Evolutionary conservation across 2,113 vertebrate species (phyloP).

Genomic region (Ctenomys sociabilis): DNA sequence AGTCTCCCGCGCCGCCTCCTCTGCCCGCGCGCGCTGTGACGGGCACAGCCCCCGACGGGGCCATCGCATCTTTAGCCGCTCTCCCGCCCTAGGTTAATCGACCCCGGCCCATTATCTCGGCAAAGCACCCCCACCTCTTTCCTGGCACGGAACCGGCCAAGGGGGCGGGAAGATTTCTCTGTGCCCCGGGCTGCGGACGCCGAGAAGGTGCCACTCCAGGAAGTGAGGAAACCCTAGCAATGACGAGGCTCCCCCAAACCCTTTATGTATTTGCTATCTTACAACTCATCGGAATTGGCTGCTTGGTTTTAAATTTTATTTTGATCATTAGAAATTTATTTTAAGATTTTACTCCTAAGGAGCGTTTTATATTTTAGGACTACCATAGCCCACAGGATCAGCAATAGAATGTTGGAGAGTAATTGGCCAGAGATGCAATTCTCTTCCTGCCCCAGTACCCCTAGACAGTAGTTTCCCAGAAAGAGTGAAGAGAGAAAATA

Average conservation of each 20-base stretch:
- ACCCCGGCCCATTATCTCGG: neutral
- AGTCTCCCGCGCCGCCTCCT: neutral
- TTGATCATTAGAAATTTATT: neutral
- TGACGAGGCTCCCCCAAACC: neutral
- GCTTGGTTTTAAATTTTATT: constrained; percentile 3
- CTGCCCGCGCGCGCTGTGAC: fast-evolving
- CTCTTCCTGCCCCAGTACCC: no score
- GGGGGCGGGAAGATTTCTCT: neutral
- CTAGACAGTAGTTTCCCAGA: neutral
- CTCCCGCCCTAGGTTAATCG: neutral
- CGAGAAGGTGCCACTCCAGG: neutral
- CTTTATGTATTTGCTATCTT: neutral
- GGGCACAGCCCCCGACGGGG: neutral
- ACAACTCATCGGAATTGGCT: neutral
- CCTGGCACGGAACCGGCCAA: no score
- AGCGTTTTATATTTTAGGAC: neutral
- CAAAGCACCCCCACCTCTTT: neutral
- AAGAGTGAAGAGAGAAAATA: neutral
- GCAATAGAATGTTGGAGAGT: neutral
- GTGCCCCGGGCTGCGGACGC: neutral
- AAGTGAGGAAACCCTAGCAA: neutral
- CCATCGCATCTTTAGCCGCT: neutral
- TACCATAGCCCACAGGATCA: neutral
- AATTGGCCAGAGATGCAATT: neutral
- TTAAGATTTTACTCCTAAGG: neutral